phyloP scores from a whole-genome alignment of 1,140 invertebrate species.

The Apocrypta bakeri region DNA sequence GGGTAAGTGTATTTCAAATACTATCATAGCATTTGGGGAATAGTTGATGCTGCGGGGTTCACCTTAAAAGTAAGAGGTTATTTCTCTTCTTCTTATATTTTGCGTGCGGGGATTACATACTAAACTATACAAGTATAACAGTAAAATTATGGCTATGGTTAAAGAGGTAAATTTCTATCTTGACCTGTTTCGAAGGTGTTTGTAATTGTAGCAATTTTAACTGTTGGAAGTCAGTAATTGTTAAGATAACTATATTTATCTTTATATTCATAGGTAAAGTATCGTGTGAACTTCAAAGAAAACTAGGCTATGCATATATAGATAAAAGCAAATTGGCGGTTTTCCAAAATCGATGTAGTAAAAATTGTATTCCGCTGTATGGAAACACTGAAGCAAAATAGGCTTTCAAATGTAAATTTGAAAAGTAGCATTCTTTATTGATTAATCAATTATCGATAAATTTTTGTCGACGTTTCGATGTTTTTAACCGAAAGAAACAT shows the following conservation, averaged over 20 bases:
- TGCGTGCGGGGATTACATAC: slow-evolving; percentile 7
- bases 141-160: slow-evolving; percentile 16
- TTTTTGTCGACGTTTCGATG: too few species aligned
- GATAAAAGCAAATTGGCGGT: neutral
- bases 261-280: neutral
- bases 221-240: slow-evolving; percentile 6
- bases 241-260: slow-evolving; percentile 12
- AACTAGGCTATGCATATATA: slow-evolving; percentile 21
- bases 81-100: slow-evolving; percentile 11
- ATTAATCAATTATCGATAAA: too few species aligned
- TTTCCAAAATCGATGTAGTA: neutral
- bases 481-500: too few species aligned
- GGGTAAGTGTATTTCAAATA: neutral
- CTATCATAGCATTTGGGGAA: neutral
- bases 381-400: too few species aligned
- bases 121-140: slow-evolving; percentile 24
- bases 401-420: too few species aligned
- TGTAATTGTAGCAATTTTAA: slow-evolving; percentile 14
- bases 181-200: slow-evolving; percentile 21
- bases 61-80: slow-evolving; percentile 9
- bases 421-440: too few species aligned
- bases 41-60: slow-evolving; percentile 9
- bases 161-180: neutral
- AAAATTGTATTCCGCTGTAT: too few species aligned
- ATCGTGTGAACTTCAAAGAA: neutral